Conservation (phyloP, 1,140 invertebrate species). For the Sycophaga agraensis region DNA sequence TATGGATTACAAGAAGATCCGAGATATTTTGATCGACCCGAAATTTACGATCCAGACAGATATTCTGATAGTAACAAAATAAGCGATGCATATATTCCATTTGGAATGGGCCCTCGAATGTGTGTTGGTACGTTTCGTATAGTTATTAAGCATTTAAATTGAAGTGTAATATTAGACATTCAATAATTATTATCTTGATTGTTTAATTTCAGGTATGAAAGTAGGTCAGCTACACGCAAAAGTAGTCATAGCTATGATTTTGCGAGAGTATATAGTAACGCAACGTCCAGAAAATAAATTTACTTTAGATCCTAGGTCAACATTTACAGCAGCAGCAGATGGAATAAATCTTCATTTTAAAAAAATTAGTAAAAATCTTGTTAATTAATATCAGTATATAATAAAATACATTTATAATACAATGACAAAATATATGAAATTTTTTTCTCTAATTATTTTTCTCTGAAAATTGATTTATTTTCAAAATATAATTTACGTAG, state of each 20-base stretch:
- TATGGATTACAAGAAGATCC: constrained; percentile 51
- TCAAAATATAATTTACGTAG: too few relatives aligned
- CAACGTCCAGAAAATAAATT: constrained; percentile 41
- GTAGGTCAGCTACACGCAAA: constrained; percentile 69
- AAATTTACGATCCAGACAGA: constrained; percentile 38
- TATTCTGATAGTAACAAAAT: constrained; percentile 35
- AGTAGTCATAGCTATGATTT: constrained; percentile 59
- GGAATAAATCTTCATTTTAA: constrained; percentile 36
- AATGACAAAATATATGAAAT: too few relatives aligned
- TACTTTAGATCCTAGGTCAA: constrained; percentile 43
- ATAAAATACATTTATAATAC: too few relatives aligned
- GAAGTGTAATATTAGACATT: too few relatives aligned
- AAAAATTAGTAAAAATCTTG: constrained; percentile 25
- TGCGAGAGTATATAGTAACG: constrained; percentile 55
- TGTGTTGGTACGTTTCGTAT: constrained; percentile 41
- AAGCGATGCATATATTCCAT: constrained; percentile 38
- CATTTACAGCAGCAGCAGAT: constrained; percentile 43
- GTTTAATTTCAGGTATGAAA: constrained; percentile 58
- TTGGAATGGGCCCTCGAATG: constrained; percentile 38
- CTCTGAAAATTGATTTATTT: too few relatives aligned
- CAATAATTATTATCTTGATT: too few relatives aligned
- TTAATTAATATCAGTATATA: too few relatives aligned
- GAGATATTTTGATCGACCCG: constrained; percentile 34
- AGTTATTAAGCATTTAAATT: too few relatives aligned
- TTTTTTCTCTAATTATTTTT: too few relatives aligned